These are phyloP conservation scores for Pyrrhia umbra DNA, from an alignment of 2,888 invertebrate species.

Conservation along the genomic window DNA sequence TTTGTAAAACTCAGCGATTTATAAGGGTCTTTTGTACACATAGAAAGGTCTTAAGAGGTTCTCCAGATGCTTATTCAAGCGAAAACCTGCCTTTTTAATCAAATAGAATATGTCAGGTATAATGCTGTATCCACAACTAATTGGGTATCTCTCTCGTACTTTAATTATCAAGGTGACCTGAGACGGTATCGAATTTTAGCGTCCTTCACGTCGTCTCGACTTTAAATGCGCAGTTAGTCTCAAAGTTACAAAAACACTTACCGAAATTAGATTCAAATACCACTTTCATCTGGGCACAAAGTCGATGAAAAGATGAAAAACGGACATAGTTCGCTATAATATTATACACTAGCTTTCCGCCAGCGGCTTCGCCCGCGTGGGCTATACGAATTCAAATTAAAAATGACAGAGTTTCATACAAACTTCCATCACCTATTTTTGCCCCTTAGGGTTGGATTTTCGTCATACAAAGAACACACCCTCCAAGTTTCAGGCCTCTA, in stretches of 20 bases:
- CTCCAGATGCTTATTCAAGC: conserved; percentile 13
- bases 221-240: conserved; percentile 8
- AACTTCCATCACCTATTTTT: no score
- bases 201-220: conserved; percentile 14
- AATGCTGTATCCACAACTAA: conserved; percentile 18
- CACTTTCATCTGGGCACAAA: conserved; percentile 1
- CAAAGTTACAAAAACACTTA: background rate
- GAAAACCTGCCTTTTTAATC: conserved; percentile 31
- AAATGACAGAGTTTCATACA: no score
- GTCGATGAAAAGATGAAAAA: background rate
- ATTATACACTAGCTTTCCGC: no score
- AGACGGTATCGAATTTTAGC: conserved; percentile 20
- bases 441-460: no score
- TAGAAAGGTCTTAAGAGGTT: conserved; percentile 18
- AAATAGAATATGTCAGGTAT: conserved; percentile 6
- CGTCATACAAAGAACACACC: no score
- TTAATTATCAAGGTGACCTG: conserved; percentile 29
- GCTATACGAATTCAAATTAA: no score
- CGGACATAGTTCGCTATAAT: no score
- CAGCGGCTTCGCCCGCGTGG: no score
- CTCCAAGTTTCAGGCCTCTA: no score
- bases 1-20: conserved; percentile 17
- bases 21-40: conserved; percentile 13
- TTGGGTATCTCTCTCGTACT: conserved; percentile 3
- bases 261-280: conserved; percentile 7